These are phyloP conservation scores for Clostera curtula DNA, from an alignment of 2,888 invertebrate species.

Conservation along the genomic window DNA sequence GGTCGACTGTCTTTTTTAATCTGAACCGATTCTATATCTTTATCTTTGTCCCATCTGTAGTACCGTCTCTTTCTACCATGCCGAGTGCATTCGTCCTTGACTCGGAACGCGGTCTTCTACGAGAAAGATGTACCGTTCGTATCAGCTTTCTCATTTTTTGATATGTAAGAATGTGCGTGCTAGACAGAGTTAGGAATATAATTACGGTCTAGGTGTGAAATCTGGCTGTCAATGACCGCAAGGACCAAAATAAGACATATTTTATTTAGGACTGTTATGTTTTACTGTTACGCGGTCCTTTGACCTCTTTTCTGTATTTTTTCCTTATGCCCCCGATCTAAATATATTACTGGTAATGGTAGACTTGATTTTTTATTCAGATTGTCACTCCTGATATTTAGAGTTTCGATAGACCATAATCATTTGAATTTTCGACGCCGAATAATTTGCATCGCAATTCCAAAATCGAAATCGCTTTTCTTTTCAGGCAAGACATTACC, in stretches of 20 bases:
- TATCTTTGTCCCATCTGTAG: constrained; percentile 28
- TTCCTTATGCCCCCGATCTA: constrained; percentile 1
- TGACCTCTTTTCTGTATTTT: constrained; percentile 25
- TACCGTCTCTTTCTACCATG: constrained; percentile 30
- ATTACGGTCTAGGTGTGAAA: constrained; percentile 49
- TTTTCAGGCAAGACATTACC: too few species aligned
- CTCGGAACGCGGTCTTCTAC: constrained; percentile 41
- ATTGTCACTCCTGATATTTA: too few species aligned
- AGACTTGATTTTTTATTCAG: too few species aligned
- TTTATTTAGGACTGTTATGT: constrained; percentile 38
- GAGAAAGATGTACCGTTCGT: constrained; percentile 61
- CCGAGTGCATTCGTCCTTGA: constrained; percentile 64
- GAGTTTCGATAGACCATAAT: too few species aligned
- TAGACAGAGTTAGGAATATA: constrained; percentile 34
- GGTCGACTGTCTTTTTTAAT: constrained; percentile 42
- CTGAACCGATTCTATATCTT: constrained; percentile 29
- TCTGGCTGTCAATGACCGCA: constrained; percentile 64
- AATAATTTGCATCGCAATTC: too few species aligned
- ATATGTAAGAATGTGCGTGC: constrained; percentile 10
- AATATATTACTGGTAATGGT: too few species aligned
- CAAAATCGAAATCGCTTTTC: too few species aligned
- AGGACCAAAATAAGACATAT: constrained; percentile 56
- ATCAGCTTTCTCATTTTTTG: constrained; percentile 34
- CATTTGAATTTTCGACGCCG: too few species aligned
- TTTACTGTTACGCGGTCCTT: constrained; percentile 34